These are phyloP conservation scores for Oasisia sp. DNA, from an alignment of 2,888 invertebrate genomes.

Conservation along the genomic window DNA sequence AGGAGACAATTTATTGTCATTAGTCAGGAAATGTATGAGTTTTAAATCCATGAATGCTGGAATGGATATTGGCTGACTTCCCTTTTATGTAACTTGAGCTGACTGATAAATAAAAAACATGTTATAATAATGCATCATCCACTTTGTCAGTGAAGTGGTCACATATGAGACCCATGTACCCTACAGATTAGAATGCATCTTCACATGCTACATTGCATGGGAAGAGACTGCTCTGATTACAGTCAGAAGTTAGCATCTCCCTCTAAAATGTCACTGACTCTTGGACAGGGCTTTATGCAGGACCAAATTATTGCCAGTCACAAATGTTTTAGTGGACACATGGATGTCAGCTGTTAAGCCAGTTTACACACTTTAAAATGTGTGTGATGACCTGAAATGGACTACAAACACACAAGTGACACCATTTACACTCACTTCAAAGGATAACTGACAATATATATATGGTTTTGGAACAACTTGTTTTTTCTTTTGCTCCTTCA, in stretches of 20 bases:
- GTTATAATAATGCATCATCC: not conserved
- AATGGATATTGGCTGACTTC: not conserved
- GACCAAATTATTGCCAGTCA: too few species aligned
- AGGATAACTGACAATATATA: too few species aligned
- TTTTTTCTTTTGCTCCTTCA: too few species aligned
- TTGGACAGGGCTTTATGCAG: too few species aligned
- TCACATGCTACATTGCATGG: not conserved
- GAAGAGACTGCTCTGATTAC: not conserved
- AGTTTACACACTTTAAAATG: too few species aligned
- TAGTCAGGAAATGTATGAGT: too few species aligned
- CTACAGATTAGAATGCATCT: not conserved
- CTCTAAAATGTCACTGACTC: not conserved
- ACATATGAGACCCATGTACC: not conserved
- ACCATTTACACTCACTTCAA: too few species aligned
- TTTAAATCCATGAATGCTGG: not conserved
- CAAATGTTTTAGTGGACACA: too few species aligned
- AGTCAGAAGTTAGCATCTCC: not conserved
- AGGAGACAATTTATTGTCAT: not conserved
- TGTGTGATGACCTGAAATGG: too few species aligned
- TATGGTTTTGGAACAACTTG: too few species aligned
- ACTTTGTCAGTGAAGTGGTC: not conserved
- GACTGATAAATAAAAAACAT: not conserved
- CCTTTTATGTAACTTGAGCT: constrained; percentile 6
- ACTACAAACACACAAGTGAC: too few species aligned
- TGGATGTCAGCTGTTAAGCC: too few species aligned